These are phyloP conservation scores for Deroplatys truncata DNA, from an alignment of 2,888 invertebrate genomes.

Conservation along the genomic window DNA sequence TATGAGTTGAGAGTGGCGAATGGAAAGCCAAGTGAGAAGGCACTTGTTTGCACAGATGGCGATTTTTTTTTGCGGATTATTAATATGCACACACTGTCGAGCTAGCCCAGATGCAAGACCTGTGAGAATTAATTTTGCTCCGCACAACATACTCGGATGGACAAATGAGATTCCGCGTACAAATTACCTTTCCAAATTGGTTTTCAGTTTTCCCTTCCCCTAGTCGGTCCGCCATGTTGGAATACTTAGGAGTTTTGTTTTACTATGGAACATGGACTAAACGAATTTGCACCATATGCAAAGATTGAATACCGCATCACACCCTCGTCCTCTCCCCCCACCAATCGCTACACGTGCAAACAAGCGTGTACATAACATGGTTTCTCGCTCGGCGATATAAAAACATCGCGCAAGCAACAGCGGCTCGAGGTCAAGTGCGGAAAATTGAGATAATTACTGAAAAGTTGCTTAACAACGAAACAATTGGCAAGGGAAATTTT, in stretches of 20 bases:
- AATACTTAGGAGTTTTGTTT: background rate
- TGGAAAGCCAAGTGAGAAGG: background rate
- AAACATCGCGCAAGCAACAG: background rate
- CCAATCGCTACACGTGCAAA: background rate
- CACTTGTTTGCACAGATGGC: background rate
- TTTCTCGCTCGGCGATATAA: background rate
- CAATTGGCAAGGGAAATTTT: background rate
- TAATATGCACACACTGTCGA: background rate
- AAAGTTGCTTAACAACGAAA: background rate
- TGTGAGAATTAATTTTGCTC: background rate
- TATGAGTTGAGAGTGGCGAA: background rate
- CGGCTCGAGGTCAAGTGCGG: background rate
- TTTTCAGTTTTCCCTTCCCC: background rate
- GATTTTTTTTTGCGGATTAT: background rate
- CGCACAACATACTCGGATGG: background rate
- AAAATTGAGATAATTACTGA: background rate
- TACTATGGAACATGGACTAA: background rate
- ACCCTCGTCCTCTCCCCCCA: background rate
- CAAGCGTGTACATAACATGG: background rate
- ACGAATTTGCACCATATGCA: background rate
- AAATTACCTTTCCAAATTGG: background rate
- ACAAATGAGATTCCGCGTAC: background rate
- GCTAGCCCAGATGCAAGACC: background rate
- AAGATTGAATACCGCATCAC: background rate
- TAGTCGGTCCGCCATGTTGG: background rate